A percentile compares a stretch with the other conserved stretches of the same genome.
phyloP scores from a whole-genome alignment of 2,113 vertebrate species.

The Urocolius indicus region DNA sequence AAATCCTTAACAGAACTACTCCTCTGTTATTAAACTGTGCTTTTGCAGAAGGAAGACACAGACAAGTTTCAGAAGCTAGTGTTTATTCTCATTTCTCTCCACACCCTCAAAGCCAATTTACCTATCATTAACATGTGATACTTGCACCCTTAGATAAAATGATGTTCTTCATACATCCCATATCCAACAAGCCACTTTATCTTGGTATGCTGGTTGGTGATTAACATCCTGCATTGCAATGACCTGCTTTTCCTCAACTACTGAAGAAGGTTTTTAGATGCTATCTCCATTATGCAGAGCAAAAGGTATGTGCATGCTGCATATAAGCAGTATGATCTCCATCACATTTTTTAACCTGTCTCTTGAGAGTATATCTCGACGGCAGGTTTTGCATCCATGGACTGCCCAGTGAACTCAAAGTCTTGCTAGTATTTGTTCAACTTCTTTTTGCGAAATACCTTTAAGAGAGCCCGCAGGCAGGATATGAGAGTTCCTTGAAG shows the following conservation, averaged over 20 bases:
- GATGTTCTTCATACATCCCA: not conserved
- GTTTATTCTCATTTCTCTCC: constrained; percentile 55
- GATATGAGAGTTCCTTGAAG: not conserved
- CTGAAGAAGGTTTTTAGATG: not conserved
- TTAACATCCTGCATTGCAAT: not conserved
- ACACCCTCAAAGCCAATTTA: constrained; percentile 53
- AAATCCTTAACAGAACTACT: not conserved
- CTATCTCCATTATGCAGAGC: not conserved
- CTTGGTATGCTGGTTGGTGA: constrained; percentile 27
- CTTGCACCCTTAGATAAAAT: constrained; percentile 20
- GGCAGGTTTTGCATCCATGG: not conserved
- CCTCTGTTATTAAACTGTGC: constrained; percentile 21
- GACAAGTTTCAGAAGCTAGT: constrained; percentile 4
- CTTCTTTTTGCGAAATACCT: not conserved
- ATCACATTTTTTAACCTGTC: not conserved
- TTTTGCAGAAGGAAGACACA: constrained; percentile 1
- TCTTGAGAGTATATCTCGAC: not conserved
- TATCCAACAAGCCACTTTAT: not conserved
- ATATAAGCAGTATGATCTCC: not conserved
- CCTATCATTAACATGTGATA: constrained; percentile 33
- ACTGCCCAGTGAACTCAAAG: not conserved
- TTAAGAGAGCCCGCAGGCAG: not conserved
- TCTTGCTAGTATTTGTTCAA: not conserved
- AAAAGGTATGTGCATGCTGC: not conserved
- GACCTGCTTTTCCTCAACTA: constrained; percentile 37